Evolutionary conservation across 2,113 vertebrate genomes (phyloP).

Genomic region (Cepphus grylle): DNA sequence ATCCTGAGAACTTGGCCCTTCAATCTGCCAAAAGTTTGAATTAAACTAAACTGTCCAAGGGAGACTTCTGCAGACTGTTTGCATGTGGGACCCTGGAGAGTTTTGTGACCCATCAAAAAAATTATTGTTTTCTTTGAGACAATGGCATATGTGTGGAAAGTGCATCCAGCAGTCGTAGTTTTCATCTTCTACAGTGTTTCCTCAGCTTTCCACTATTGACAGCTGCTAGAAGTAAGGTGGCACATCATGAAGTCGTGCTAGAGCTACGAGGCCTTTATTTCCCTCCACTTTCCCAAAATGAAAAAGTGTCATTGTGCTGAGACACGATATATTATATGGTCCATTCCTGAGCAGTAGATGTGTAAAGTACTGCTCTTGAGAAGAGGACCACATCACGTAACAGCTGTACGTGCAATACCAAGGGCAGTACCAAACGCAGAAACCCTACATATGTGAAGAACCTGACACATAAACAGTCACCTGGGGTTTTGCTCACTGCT

Average conservation of each 20-base stretch:
- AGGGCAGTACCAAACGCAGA: background rate
- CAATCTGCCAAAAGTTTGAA: background rate
- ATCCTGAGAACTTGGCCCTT: background rate
- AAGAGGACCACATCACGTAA: background rate
- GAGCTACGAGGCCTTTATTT: background rate
- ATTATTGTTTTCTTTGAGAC: background rate
- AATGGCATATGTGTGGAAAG: background rate
- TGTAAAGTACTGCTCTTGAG: background rate
- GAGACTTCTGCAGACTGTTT: background rate
- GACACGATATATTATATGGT: background rate
- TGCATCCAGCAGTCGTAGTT: background rate
- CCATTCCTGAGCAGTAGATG: background rate
- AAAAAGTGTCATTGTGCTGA: background rate
- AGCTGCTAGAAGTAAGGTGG: background rate
- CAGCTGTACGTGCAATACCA: rapidly evolving
- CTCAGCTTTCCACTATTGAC: background rate
- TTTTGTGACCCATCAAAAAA: background rate
- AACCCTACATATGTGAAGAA: background rate
- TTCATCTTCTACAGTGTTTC: background rate
- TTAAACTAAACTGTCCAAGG: background rate
- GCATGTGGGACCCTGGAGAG: background rate
- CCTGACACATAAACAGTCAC: background rate
- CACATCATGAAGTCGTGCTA: background rate
- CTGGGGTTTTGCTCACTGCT: background rate
- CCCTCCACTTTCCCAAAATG: background rate